Percentiles rank a stretch among this genome's conserved stretches.
phyloP scores from a whole-genome alignment of 2,888 invertebrate species.

The Lydus trimaculatus region DNA sequence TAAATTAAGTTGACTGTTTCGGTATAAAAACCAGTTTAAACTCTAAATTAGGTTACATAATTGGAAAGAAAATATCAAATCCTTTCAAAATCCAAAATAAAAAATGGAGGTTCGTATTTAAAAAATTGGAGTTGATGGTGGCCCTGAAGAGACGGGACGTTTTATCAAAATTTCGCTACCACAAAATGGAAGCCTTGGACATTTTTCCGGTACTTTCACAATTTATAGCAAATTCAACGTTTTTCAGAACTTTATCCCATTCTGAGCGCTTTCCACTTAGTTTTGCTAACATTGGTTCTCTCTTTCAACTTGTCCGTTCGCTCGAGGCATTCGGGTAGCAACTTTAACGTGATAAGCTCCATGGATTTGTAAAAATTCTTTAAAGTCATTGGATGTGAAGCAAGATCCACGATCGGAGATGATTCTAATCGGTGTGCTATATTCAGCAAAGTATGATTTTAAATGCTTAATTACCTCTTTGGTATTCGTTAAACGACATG shows the following conservation, averaged over 20 bases:
- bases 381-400: conserved; percentile 52
- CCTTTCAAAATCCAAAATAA: no score
- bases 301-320: conserved; percentile 49
- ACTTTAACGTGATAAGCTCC: conserved; percentile 43
- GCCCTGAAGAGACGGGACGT: no score
- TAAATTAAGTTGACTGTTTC: no score
- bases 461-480: background rate
- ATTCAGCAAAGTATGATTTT: background rate
- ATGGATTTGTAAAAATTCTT: conserved; percentile 42
- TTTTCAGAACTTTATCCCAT: no score
- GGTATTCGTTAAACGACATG: background rate
- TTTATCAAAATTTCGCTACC: no score
- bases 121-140: no score
- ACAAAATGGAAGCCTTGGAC: no score
- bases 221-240: conserved; percentile 44
- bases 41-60: no score
- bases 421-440: conserved; percentile 41
- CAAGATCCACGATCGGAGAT: conserved; percentile 53
- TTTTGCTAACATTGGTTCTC: conserved; percentile 38
- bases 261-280: conserved; percentile 38
- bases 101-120: no score
- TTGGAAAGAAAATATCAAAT: no score
- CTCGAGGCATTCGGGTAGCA: conserved; percentile 44
- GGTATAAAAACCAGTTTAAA: no score
- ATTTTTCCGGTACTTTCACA: no score